These are phyloP conservation scores for Hecatera dysodea DNA, from an alignment of 2,888 invertebrate species.

Conservation along the genomic window DNA sequence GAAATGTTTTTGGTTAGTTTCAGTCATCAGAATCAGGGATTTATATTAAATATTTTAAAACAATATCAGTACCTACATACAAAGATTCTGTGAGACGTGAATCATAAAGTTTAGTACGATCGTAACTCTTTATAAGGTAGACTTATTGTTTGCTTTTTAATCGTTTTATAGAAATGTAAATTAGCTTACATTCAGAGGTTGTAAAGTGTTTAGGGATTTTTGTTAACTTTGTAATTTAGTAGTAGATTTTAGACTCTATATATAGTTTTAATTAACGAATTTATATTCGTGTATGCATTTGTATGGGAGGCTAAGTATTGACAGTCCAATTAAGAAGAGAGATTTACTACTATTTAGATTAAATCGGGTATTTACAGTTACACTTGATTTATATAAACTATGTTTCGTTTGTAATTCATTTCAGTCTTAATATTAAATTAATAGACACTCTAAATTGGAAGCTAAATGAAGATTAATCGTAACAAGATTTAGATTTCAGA, in stretches of 20 bases:
- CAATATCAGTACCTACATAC: background rate
- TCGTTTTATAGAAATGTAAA: background rate
- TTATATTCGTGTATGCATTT: slow-evolving; percentile 16
- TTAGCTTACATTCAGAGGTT: slow-evolving; percentile 1
- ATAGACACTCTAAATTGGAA: slow-evolving; percentile 6
- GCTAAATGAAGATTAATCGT: slow-evolving; percentile 32
- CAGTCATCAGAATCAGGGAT: background rate
- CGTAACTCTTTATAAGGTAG: background rate
- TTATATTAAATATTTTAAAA: background rate
- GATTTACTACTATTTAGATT: slow-evolving; percentile 17
- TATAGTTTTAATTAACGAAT: slow-evolving; percentile 23
- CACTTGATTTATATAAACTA: background rate
- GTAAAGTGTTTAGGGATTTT: background rate
- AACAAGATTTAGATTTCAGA: slow-evolving; percentile 18
- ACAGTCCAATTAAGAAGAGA: slow-evolving; percentile 6
- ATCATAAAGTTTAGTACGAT: background rate
- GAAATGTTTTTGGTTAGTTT: slow-evolving; percentile 34
- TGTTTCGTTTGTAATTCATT: slow-evolving; percentile 33
- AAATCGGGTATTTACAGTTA: background rate
- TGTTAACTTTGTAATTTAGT: background rate
- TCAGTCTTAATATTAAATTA: slow-evolving; percentile 1
- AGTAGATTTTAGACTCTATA: slow-evolving; percentile 29
- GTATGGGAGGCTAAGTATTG: background rate
- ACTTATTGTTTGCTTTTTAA: background rate
- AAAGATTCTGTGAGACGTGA: background rate